phyloP scores from a whole-genome alignment of 2,797 vertebrate genomes.

The Argentina silus region DNA sequence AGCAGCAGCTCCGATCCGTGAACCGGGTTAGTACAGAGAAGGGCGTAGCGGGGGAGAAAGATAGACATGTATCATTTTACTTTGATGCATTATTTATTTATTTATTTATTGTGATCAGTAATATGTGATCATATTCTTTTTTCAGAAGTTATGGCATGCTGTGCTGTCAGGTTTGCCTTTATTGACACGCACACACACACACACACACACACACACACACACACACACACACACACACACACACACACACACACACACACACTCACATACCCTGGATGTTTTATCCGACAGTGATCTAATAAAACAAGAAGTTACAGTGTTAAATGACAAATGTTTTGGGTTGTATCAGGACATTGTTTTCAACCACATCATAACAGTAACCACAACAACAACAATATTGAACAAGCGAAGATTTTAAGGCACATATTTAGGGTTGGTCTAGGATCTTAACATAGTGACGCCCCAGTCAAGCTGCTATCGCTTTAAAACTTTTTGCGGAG shows the following conservation, averaged over 20 bases:
- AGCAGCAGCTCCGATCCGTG: too few relatives aligned
- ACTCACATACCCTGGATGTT: not conserved
- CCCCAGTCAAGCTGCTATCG: conserved; percentile 6
- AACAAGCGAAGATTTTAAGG: not conserved
- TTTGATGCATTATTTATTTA: not conserved
- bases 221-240: not conserved
- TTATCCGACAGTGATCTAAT: not conserved
- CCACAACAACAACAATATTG: conserved; percentile 9
- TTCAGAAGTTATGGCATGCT: not conserved
- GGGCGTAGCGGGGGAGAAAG: too few relatives aligned
- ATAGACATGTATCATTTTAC: too few relatives aligned
- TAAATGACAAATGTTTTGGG: too few relatives aligned
- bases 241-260: too few relatives aligned
- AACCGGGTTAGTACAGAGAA: too few relatives aligned
- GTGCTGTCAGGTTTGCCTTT: not conserved
- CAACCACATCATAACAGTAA: conserved; percentile 9
- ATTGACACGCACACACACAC: not conserved
- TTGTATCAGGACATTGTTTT: not conserved
- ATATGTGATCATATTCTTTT: too few relatives aligned
- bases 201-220: not conserved
- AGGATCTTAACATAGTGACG: not conserved
- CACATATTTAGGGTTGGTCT: not conserved
- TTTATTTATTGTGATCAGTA: not conserved
- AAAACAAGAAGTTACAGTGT: too few relatives aligned
- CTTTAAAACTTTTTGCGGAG: conserved; percentile 47